These are phyloP conservation scores for Atethmia centrago DNA, from an alignment of 2,888 invertebrate species.

Conservation along the genomic window DNA sequence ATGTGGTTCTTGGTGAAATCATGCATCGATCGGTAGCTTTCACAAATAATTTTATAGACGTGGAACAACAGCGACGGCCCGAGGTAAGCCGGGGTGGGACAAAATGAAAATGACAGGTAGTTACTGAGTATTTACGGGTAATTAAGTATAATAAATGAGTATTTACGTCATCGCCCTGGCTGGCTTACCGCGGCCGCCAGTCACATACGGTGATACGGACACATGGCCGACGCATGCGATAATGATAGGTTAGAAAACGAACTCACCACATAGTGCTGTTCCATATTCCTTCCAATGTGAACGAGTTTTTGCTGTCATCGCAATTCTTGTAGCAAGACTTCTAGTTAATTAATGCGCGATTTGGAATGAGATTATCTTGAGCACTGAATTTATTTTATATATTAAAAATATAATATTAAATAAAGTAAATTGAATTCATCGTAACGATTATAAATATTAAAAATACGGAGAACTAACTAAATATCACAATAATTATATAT, in stretches of 20 bases:
- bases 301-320: conserved; percentile 89
- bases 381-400: conserved; percentile 83
- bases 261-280: conserved; percentile 90
- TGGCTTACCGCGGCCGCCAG: conserved; percentile 56
- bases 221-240: conserved; percentile 75
- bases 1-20: conserved; percentile 57
- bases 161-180: conserved; percentile 50
- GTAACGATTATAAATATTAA: conserved; percentile 87
- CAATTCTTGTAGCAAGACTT: conserved; percentile 77
- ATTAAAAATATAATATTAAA: conserved; percentile 82
- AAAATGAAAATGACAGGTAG: conserved; percentile 57
- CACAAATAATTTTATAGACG: conserved; percentile 59
- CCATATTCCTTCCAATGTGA: conserved; percentile 91
- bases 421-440: conserved; percentile 87
- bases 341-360: conserved; percentile 82
- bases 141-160: conserved; percentile 58
- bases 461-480: conserved; percentile 87
- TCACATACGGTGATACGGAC: conserved; percentile 61
- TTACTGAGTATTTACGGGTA: conserved; percentile 48
- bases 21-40: conserved; percentile 62
- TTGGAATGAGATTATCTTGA: conserved; percentile 91
- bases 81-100: conserved; percentile 30
- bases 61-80: conserved; percentile 45
- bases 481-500: conserved; percentile 89
- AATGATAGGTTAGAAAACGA: conserved; percentile 84